phyloP scores from a whole-genome alignment of 2,797 vertebrate genomes.

The Gastrophryne carolinensis region DNA sequence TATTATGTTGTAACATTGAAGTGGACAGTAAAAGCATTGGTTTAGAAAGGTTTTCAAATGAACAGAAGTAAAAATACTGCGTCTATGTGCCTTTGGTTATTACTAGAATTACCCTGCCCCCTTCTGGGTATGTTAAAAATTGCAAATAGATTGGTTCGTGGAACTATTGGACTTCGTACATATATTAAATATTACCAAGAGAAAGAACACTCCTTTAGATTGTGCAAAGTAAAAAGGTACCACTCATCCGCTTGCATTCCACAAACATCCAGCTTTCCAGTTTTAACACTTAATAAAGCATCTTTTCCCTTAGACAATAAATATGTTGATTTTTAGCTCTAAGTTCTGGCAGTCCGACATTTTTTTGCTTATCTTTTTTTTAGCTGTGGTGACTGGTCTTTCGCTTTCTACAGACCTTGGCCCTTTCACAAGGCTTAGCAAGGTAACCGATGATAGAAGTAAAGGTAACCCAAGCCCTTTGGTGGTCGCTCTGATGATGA shows the following conservation, averaged over 20 bases:
- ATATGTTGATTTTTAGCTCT: constrained; percentile 61
- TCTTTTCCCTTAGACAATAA: constrained; percentile 64
- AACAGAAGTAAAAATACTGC: no score
- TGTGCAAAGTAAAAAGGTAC: background rate
- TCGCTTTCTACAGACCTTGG: constrained; percentile 69
- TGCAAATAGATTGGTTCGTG: no score
- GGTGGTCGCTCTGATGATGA: constrained; percentile 96
- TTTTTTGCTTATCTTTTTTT: constrained; percentile 58
- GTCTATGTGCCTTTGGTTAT: no score
- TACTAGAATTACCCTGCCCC: no score
- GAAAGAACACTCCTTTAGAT: background rate
- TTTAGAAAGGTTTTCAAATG: no score
- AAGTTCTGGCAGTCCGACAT: constrained; percentile 64
- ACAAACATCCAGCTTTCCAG: constrained; percentile 58
- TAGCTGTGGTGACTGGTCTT: constrained; percentile 69
- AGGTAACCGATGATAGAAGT: constrained; percentile 93
- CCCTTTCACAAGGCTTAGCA: constrained; percentile 73
- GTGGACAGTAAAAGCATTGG: no score
- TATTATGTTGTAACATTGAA: no score
- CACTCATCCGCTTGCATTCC: constrained; percentile 53
- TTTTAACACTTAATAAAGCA: constrained; percentile 63
- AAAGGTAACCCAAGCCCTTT: constrained; percentile 96
- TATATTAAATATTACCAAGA: background rate
- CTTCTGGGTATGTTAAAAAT: no score
- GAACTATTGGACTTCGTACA: no score